Evolutionary conservation across 1,140 invertebrate species (phyloP).

Genomic region (Bombus vancouverensis): DNA sequence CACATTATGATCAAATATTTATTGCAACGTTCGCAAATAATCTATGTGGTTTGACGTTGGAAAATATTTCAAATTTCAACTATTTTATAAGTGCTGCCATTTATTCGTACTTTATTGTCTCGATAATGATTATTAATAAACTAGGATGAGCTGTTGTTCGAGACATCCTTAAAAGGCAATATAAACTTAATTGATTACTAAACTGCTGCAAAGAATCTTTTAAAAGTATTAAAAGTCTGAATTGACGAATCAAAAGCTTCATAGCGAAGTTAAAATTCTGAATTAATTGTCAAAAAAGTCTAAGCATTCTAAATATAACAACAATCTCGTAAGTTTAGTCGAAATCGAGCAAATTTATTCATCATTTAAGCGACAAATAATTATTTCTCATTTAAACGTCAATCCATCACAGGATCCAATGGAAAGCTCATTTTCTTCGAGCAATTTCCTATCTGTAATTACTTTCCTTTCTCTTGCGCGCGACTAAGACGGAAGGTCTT

Average conservation of each 20-base stretch:
- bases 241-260: neutral
- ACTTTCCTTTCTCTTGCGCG: slow-evolving; percentile 18
- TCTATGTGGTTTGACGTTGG: too few relatives aligned
- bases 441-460: slow-evolving; percentile 50
- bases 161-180: neutral
- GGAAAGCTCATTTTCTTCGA: slow-evolving; percentile 16
- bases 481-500: neutral
- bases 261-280: too few relatives aligned
- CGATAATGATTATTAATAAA: too few relatives aligned
- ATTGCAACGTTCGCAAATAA: too few relatives aligned
- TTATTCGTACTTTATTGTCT: too few relatives aligned
- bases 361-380: slow-evolving; percentile 21
- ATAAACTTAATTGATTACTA: neutral
- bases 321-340: neutral
- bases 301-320: neutral
- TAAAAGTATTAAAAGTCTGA: neutral
- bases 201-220: neutral
- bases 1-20: too few relatives aligned
- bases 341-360: neutral
- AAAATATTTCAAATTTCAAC: too few relatives aligned
- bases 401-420: slow-evolving; percentile 21
- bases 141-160: too few relatives aligned
- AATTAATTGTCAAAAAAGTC: neutral
- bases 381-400: slow-evolving; percentile 42
- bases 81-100: too few relatives aligned